Conservation (phyloP, 1,140 invertebrate species). For the Gonatopus flavifemur region DNA sequence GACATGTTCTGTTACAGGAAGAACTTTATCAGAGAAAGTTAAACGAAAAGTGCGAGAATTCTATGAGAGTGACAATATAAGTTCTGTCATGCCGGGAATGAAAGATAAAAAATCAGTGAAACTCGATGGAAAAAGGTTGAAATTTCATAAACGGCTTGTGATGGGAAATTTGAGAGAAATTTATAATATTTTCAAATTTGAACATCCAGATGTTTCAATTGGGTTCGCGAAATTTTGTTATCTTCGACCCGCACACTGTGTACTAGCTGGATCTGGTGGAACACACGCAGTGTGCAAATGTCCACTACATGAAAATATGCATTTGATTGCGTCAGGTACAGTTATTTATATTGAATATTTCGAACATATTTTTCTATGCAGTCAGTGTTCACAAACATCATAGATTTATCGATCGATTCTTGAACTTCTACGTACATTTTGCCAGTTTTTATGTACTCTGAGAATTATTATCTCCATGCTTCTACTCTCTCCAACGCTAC, state of each 20-base stretch:
- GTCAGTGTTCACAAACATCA: background rate
- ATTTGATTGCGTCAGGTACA: slow-evolving; percentile 22
- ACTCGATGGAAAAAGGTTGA: slow-evolving; percentile 3
- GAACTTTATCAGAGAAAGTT: background rate
- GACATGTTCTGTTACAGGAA: background rate
- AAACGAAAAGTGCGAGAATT: too few species aligned
- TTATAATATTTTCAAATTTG: slow-evolving; percentile 2
- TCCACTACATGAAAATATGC: too few species aligned
- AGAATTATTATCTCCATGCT: too few species aligned
- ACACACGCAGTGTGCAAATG: too few species aligned
- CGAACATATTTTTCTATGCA: slow-evolving; percentile 19
- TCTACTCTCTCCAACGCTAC: too few species aligned
- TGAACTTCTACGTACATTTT: too few species aligned
- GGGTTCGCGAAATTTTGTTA: slow-evolving; percentile 25
- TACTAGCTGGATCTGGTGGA: slow-evolving; percentile 20
- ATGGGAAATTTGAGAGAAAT: too few species aligned
- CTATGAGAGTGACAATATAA: slow-evolving; percentile 1
- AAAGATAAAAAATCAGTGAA: slow-evolving; percentile 18
- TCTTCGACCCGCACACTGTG: slow-evolving; percentile 19
- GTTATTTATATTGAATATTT: slow-evolving; percentile 29
- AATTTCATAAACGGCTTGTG: slow-evolving; percentile 19
- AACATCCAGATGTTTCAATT: slow-evolving; percentile 12
- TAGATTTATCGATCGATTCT: too few species aligned
- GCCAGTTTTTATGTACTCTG: too few species aligned
- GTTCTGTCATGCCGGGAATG: slow-evolving; percentile 3